These are phyloP conservation scores for Zaprionus camerounensis DNA, from an alignment of 1,140 invertebrate species.

Conservation along the genomic window DNA sequence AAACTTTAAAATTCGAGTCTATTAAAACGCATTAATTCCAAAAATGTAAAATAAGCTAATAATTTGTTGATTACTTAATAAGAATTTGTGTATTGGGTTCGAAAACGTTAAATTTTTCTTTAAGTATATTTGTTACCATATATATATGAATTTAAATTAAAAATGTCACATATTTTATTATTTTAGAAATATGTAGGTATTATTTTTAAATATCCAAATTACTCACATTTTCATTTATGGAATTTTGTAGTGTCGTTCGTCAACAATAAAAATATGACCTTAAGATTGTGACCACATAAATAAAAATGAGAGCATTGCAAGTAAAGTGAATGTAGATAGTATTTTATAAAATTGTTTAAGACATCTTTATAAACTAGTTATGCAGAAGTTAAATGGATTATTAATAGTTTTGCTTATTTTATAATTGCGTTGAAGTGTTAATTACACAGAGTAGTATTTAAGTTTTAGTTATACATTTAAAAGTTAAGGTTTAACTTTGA, in stretches of 20 bases:
- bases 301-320: background rate
- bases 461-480: slow-evolving; percentile 61
- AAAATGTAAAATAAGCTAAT: background rate
- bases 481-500: slow-evolving; percentile 79
- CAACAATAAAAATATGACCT: background rate
- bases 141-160: background rate
- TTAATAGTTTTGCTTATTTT: slow-evolving; percentile 26
- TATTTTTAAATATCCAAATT: background rate
- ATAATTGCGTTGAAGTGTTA: slow-evolving; percentile 22
- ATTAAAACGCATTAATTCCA: background rate
- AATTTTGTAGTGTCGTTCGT: background rate
- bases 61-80: background rate
- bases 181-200: background rate
- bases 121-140: background rate
- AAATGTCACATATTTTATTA: background rate
- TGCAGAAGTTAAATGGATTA: background rate
- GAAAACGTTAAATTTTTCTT: background rate
- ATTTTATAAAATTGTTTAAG: background rate
- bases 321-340: background rate
- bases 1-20: slow-evolving; percentile 1
- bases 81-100: background rate
- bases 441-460: slow-evolving; percentile 24
- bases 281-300: background rate
- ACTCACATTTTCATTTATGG: background rate
- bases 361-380: background rate